These are phyloP conservation scores for Sparus aurata DNA, from an alignment of 2,797 vertebrate genomes.

Conservation along the genomic window DNA sequence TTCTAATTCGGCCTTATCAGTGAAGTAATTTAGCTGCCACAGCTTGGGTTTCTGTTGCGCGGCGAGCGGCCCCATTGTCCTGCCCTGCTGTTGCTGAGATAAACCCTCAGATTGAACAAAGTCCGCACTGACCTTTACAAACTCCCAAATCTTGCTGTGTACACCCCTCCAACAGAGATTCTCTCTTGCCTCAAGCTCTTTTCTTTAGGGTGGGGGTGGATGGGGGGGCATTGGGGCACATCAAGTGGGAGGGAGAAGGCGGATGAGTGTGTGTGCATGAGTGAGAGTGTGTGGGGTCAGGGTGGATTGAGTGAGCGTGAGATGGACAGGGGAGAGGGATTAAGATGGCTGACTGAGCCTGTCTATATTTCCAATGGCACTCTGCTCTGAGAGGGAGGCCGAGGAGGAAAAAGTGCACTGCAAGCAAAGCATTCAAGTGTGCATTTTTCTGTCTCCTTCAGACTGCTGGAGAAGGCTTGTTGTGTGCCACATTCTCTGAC, in stretches of 20 bases:
- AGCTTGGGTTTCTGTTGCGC: constrained; percentile 96
- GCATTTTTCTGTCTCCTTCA: constrained; percentile 66
- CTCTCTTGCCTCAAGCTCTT: constrained; percentile 66
- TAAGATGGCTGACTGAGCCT: constrained; percentile 89
- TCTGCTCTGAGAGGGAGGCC: constrained; percentile 75
- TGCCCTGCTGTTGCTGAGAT: constrained; percentile 94
- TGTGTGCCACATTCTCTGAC: constrained; percentile 48
- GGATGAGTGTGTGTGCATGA: constrained; percentile 47
- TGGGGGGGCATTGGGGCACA: constrained; percentile 78
- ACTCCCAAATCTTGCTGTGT: constrained; percentile 87
- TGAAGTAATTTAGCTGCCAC: constrained; percentile 93
- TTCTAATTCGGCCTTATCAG: constrained; percentile 93
- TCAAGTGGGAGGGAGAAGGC: constrained; percentile 77
- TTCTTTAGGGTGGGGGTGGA: constrained; percentile 64
- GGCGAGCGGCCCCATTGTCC: constrained; percentile 94
- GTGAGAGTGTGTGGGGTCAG: constrained; percentile 80
- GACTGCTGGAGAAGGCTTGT: constrained; percentile 49
- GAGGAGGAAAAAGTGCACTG: constrained; percentile 67
- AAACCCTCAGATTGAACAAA: constrained; percentile 99
- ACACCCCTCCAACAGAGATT: constrained; percentile 75
- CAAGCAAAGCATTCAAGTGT: constrained; percentile 79
- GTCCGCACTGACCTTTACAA: constrained; percentile 96
- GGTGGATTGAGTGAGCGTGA: constrained; percentile 86
- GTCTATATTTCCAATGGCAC: constrained; percentile 86
- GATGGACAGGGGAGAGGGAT: constrained; percentile 86